Evolutionary conservation across 2,888 invertebrate genomes (phyloP).

Genomic region (Pharmacophagus antenor): DNA sequence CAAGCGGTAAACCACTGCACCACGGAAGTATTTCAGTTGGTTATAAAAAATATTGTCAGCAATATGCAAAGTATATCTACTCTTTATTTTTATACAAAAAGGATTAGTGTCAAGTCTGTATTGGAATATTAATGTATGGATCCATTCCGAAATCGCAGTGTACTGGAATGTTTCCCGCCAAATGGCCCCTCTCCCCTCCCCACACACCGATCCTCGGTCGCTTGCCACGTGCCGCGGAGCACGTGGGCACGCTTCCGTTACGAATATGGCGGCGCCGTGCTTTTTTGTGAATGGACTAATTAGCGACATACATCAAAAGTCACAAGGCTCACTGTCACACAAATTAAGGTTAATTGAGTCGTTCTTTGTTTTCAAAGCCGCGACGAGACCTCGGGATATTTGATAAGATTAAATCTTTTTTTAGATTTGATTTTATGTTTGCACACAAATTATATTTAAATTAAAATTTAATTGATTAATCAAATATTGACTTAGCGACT

Average conservation of each 20-base stretch:
- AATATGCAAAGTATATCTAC: background rate
- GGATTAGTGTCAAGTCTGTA: background rate
- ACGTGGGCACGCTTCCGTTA: constrained; percentile 42
- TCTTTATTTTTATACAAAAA: background rate
- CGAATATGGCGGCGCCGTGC: constrained; percentile 36
- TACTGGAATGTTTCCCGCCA: constrained; percentile 32
- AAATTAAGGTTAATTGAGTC: background rate
- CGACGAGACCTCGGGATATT: no score
- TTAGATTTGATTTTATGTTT: no score
- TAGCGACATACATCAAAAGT: constrained; percentile 29
- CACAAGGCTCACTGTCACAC: constrained; percentile 4
- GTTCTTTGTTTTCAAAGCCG: background rate
- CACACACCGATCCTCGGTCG: constrained; percentile 26
- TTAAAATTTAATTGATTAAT: no score
- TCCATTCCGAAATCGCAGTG: constrained; percentile 32
- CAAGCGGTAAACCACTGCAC: no score
- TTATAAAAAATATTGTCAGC: no score
- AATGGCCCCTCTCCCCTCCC: constrained; percentile 11
- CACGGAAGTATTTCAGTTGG: no score
- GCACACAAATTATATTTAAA: no score
- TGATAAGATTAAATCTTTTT: no score
- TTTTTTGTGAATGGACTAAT: constrained; percentile 39
- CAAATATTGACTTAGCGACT: no score
- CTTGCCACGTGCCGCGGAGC: constrained; percentile 53
- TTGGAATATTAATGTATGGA: background rate